Evolutionary conservation across 2,113 vertebrate species (phyloP), one percentile per base, ranked within the genome.

Genomic region (Proterorhinus semilunaris): DNA sequence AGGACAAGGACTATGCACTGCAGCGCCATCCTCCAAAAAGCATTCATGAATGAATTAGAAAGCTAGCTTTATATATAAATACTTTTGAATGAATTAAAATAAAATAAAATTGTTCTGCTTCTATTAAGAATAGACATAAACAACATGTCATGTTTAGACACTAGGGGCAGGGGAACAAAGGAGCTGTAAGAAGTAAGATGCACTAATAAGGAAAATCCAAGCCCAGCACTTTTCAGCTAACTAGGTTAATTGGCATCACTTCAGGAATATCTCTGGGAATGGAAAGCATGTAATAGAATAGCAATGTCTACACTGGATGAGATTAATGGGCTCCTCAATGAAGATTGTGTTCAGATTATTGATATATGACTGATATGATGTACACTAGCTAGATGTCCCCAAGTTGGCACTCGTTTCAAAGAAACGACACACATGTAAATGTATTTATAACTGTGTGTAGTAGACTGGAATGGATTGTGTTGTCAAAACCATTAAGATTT

Each of bases 1-100:
- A 86, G 55, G 84, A 91, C 86, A 75, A 84, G 83, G 76, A 82
- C 82, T 80, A 78, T 84, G 70, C 73, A 55, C 53, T 74, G 74
- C 74, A 73, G 68, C 71, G 68, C 80, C 65, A 8, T 64, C 67
- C 55, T 69, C 78, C 43, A 48, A 53, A 73, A 59, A n/a, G 66
- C 69, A 45, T 65, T 54, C 55, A 65, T 8, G 64, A 10, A 6
- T 10, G 68, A 44, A 64, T 16, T 5, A 53, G 54, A 21, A 59
- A 6, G 44, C 21, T 46, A 12, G 50, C 65, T 13, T 61, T 15
- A 46, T 12, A 12, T 12, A 42, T 42, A 36, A 36, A 7, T 11
- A 58, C 27, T 27, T 53, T 27, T 13, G 27, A 55, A 21, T 55
- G 7, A 16, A 53, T 13, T 50, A 50, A 15, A 50, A 50, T 3